Percentiles rank a stretch among this genome's conserved stretches.
These are phyloP conservation scores for Phaetusa simplex DNA, from an alignment of 2,113 vertebrate genomes.

Conservation along the genomic window DNA sequence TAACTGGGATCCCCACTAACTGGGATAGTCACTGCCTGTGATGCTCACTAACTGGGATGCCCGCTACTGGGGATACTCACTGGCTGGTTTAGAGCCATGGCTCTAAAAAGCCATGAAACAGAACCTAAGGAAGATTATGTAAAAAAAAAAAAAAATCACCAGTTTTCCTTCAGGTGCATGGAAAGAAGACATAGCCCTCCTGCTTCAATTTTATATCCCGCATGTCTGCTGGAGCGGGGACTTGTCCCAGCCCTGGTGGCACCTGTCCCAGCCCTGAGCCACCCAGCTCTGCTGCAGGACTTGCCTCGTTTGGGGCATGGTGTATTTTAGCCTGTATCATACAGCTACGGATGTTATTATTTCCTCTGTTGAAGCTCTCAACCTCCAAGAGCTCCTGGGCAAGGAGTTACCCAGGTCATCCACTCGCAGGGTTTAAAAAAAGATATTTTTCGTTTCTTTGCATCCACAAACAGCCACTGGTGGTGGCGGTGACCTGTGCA, in stretches of 20 bases:
- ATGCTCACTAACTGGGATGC: neutral
- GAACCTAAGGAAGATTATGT: neutral
- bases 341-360: fast-evolving
- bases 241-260: neutral
- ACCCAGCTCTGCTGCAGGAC: neutral
- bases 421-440: neutral
- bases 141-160: neutral
- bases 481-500: neutral
- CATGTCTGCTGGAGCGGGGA: neutral
- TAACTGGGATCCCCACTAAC: neutral
- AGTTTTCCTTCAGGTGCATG: neutral
- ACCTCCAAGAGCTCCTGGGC: neutral
- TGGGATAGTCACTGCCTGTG: neutral
- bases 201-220: fast-evolving
- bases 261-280: neutral
- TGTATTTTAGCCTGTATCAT: fast-evolving
- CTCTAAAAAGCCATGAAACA: neutral
- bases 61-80: neutral
- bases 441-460: neutral
- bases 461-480: neutral
- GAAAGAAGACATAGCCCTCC: fast-evolving
- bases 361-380: neutral
- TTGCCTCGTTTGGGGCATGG: fast-evolving
- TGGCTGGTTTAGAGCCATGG: neutral
- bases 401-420: neutral